Base-by-base conservation (phyloP, 2,797 vertebrate genomes). In the Lepidocolaptes lacrymiger region DNA sequence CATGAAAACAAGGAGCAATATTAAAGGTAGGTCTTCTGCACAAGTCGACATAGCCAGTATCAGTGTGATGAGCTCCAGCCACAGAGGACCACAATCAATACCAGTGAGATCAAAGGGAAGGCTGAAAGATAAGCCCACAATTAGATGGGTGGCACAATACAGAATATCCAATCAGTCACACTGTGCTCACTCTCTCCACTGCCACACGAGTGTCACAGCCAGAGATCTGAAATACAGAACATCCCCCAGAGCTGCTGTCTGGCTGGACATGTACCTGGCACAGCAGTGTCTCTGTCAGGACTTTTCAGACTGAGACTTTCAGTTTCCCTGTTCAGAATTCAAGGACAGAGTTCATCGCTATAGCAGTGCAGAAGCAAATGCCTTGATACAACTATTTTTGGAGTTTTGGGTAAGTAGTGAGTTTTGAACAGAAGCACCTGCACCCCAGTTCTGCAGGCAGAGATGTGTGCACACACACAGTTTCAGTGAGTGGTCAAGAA, bases 181-280 rank as follows among this genome's bases (percentile, higher is more conserved):
- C 37, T 4, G 11, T 9, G 46, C 17, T 21, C 9, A 14, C 1
- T 1, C 28, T 62, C 43, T 36, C 27, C 36, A 11, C 12, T 9
- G 55, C 4, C 6, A 32, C 43, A 11, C 0, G 0, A 34, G 9
- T 1, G 9, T 14, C 14, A 41, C 22, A 27, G 32, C 51, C 32
- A 32, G 34, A 44, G 34, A 54, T 8, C n/a, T 26, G 55, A 72
- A 54, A 88, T 1, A 19, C 16, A 87, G 72, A 71, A 62, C 43
- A 49, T 4, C 12, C 44, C 62, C 36, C 44, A 17, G 11, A 75
- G 39, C 37, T 14, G n/a, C 91, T 59, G 51, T 8, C 32, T 4
- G 4, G 34, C 19, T 44, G 44, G 23, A 66, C 17, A 6, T 0
- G 0, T 23, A 27, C 32, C 63, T 27, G 30, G 27, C 36, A 56